Evolutionary conservation across 1,140 invertebrate genomes (phyloP).

Genomic region (Centruroides vittatus): DNA sequence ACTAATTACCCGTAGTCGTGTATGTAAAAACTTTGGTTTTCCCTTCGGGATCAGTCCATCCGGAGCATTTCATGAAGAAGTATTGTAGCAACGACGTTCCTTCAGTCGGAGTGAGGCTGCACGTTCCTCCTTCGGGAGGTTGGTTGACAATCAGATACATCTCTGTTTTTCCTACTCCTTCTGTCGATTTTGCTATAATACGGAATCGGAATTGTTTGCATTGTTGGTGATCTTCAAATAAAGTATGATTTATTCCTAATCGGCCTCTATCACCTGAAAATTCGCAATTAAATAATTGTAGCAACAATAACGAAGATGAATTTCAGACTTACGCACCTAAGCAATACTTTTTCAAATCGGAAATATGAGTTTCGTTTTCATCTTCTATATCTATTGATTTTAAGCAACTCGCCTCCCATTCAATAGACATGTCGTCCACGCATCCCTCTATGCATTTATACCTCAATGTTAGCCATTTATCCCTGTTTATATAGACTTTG

Average conservation of each 20-base stretch:
- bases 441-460: conserved; percentile 9
- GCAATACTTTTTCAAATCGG: neutral
- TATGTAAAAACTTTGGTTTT: neutral
- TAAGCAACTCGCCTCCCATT: conserved; percentile 4
- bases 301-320: no score
- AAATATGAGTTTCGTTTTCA: neutral
- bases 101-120: neutral
- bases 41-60: conserved; percentile 5
- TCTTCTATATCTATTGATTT: neutral
- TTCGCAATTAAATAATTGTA: no score
- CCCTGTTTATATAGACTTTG: conserved; percentile 4
- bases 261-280: conserved; percentile 4
- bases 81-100: conserved; percentile 6
- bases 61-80: conserved; percentile 2
- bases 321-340: neutral
- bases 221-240: neutral
- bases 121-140: conserved; percentile 8
- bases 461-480: conserved; percentile 1
- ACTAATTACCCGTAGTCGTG: neutral
- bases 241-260: conserved; percentile 8
- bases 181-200: neutral
- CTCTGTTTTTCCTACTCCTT: neutral
- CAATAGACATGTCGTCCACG: neutral
- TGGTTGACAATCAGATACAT: conserved; percentile 4
- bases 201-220: conserved; percentile 1